These are phyloP conservation scores for Phyllotreta cruciferae DNA, from an alignment of 2,888 invertebrate genomes.

Conservation along the genomic window DNA sequence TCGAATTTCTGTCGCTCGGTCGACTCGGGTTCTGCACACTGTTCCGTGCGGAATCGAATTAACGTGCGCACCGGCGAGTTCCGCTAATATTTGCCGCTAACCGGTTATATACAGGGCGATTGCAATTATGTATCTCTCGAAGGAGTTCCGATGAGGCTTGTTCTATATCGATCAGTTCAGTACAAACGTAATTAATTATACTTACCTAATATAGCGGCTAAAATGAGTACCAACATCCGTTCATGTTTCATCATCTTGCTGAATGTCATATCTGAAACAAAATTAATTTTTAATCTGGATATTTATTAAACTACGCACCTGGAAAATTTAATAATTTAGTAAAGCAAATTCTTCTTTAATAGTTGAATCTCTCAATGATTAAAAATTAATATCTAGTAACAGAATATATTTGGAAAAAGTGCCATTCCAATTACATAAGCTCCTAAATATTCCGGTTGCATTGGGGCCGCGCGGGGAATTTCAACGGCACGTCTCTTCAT, in stretches of 20 bases:
- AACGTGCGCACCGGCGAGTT: slow-evolving; percentile 20
- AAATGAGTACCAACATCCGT: slow-evolving; percentile 15
- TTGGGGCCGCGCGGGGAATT: too few species aligned
- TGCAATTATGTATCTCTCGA: neutral
- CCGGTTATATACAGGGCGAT: slow-evolving; percentile 19
- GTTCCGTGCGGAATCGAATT: slow-evolving; percentile 25
- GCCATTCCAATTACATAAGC: too few species aligned
- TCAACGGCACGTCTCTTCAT: too few species aligned
- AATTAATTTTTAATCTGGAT: neutral
- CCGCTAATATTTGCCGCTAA: slow-evolving; percentile 29
- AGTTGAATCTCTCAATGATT: too few species aligned
- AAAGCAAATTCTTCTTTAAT: too few species aligned
- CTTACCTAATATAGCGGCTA: slow-evolving; percentile 23
- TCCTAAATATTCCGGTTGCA: too few species aligned
- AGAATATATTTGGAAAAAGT: too few species aligned
- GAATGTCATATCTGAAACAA: slow-evolving; percentile 28
- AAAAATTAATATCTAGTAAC: too few species aligned
- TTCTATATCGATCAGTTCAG: neutral
- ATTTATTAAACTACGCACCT: too few species aligned
- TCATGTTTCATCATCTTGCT: slow-evolving; percentile 30
- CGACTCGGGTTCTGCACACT: slow-evolving; percentile 25
- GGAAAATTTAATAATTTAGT: too few species aligned
- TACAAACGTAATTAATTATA: neutral
- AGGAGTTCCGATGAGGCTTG: too few species aligned
- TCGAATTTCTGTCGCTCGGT: slow-evolving; percentile 23